A percentile compares a stretch with the other conserved stretches of the same genome.
These are phyloP conservation scores for Uropetala carovei DNA, from an alignment of 2,888 invertebrate species.

Conservation along the genomic window DNA sequence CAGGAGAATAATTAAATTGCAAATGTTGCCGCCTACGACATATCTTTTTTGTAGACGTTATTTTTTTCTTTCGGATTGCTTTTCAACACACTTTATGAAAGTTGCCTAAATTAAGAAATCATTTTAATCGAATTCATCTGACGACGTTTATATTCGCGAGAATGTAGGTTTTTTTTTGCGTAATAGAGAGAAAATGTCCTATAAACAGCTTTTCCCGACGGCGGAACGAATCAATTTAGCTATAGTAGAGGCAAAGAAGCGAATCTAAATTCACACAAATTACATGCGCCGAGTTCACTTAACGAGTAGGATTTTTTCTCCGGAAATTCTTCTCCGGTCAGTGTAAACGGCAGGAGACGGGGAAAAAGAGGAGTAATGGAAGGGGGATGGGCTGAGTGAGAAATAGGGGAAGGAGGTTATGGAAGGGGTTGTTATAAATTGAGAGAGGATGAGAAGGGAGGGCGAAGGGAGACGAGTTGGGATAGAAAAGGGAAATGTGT, in stretches of 20 bases:
- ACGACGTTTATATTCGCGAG: too few relatives aligned
- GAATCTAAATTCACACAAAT: not conserved
- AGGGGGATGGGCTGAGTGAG: not conserved
- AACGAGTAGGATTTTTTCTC: not conserved
- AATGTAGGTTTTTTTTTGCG: too few relatives aligned
- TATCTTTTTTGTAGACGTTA: too few relatives aligned
- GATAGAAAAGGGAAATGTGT: not conserved
- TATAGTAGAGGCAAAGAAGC: not conserved
- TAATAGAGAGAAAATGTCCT: too few relatives aligned
- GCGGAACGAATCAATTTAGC: slow-evolving; percentile 8
- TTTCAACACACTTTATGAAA: too few relatives aligned
- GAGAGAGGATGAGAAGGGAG: not conserved
- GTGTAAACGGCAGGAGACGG: not conserved
- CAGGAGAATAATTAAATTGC: too few relatives aligned
- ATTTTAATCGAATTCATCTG: too few relatives aligned
- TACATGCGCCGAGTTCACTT: not conserved
- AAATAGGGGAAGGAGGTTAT: not conserved
- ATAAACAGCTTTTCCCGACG: not conserved
- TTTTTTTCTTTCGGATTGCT: too few relatives aligned
- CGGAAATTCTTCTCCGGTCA: not conserved
- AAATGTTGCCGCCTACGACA: too few relatives aligned
- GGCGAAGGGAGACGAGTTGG: not conserved
- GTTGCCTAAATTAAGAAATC: too few relatives aligned
- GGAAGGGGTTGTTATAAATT: not conserved
- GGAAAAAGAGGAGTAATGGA: not conserved